phyloP scores from a whole-genome alignment of 2,888 invertebrate species.

The Ptycholaimellus sp. region DNA sequence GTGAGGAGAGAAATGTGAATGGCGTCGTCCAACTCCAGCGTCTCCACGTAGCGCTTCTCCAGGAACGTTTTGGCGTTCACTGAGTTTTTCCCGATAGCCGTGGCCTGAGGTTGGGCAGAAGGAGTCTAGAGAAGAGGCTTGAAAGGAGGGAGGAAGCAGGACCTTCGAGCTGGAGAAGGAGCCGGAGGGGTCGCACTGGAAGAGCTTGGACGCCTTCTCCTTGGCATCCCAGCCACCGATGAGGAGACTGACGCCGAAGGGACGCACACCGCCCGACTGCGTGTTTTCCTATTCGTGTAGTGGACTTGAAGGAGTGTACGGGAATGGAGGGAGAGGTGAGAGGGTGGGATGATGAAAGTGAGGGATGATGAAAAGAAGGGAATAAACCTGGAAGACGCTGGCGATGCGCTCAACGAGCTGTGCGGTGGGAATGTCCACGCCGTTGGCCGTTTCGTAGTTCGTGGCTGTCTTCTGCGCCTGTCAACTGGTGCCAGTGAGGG shows the following conservation, averaged over 20 bases:
- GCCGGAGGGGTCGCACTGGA: constrained; percentile 69
- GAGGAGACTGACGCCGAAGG: constrained; percentile 85
- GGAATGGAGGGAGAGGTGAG: no score
- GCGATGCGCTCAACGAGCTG: constrained; percentile 87
- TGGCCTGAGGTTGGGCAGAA: no score
- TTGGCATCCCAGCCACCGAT: constrained; percentile 90
- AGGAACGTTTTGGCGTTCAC: constrained; percentile 94
- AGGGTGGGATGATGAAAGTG: no score
- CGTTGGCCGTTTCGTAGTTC: constrained; percentile 61
- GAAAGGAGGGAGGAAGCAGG: no score
- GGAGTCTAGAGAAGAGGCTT: no score
- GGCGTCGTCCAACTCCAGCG: constrained; percentile 88
- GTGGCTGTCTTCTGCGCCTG: constrained; percentile 21
- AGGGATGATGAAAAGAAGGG: no score
- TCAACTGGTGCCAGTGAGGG: constrained; percentile 15
- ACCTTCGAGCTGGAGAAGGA: not conserved
- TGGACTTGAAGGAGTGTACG: no score
- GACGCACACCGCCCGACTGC: constrained; percentile 91
- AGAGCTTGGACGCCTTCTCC: constrained; percentile 53
- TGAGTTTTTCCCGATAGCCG: constrained; percentile 95
- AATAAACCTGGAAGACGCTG: constrained; percentile 94
- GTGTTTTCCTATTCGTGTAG: no score
- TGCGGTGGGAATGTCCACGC: constrained; percentile 80
- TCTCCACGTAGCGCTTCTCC: constrained; percentile 66
- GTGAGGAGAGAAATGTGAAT: constrained; percentile 91